Conservation (phyloP, 2,888 invertebrate genomes). For the Cosmopolites sordidus region DNA sequence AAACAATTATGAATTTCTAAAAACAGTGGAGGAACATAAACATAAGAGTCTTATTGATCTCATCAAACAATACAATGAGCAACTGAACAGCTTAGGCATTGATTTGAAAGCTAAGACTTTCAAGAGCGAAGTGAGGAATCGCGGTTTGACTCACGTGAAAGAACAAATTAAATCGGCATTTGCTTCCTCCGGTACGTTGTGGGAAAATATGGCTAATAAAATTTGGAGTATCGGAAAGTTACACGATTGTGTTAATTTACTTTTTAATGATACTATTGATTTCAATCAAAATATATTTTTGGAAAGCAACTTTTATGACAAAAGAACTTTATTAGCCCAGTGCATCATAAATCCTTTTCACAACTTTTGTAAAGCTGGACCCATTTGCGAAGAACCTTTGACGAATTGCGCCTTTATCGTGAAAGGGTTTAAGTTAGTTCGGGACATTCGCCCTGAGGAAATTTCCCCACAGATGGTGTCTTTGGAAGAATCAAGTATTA, state of each 20-base stretch:
- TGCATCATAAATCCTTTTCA: constrained; percentile 82
- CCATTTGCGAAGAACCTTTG: constrained; percentile 95
- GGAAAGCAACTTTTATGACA: constrained; percentile 48
- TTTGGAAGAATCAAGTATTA: constrained; percentile 38
- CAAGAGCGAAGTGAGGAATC: constrained; percentile 33
- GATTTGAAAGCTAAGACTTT: constrained; percentile 34
- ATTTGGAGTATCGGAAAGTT: constrained; percentile 93
- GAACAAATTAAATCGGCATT: constrained; percentile 59
- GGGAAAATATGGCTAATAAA: constrained; percentile 50
- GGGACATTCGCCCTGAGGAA: constrained; percentile 49
- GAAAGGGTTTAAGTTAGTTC: constrained; percentile 66
- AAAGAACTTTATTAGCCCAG: constrained; percentile 64
- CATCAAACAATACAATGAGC: constrained; percentile 31
- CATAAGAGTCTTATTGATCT: constrained; percentile 36
- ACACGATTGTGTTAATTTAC: constrained; percentile 82
- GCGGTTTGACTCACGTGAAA: constrained; percentile 43
- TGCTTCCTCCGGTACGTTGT: constrained; percentile 48
- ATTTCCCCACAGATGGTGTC: constrained; percentile 37
- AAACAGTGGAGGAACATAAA: constrained; percentile 53
- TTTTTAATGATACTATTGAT: constrained; percentile 74
- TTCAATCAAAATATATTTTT: constrained; percentile 59
- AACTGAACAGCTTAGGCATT: constrained; percentile 39
- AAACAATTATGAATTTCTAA: constrained; percentile 65
- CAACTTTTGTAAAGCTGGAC: constrained; percentile 81
- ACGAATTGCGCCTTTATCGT: constrained; percentile 90